Conservation (phyloP, 2,113 vertebrate genomes). For the Corvus hawaiiensis region DNA sequence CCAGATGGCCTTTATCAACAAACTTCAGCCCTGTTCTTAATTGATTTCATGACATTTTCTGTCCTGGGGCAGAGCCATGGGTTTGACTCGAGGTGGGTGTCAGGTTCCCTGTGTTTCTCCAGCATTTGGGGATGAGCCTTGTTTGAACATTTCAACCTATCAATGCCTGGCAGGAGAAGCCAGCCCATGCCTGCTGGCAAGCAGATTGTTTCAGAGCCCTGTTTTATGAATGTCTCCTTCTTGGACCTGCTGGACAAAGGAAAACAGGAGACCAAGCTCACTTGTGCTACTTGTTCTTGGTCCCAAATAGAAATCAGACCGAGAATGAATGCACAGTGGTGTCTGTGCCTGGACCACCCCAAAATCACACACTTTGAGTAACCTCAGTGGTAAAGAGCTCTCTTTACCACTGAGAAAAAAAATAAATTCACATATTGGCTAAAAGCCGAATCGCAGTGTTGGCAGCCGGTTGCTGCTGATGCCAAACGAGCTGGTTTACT, state of each 20-base stretch:
- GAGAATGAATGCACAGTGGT: accelerated
- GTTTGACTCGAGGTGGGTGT: not conserved
- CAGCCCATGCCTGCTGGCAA: not conserved
- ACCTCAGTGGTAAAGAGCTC: not conserved
- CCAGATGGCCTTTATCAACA: not conserved
- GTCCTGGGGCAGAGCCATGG: not conserved
- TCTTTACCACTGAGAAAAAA: not conserved
- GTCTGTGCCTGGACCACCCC: not conserved
- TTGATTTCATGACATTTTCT: not conserved
- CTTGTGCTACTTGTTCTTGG: not conserved
- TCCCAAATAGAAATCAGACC: not conserved
- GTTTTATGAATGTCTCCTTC: not conserved
- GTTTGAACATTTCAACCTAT: not conserved
- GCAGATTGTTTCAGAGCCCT: not conserved
- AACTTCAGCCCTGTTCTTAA: not conserved
- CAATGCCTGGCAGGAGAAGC: not conserved
- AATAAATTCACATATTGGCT: not conserved
- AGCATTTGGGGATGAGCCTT: not conserved
- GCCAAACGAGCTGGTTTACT: not conserved
- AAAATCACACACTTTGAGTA: not conserved
- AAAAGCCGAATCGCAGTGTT: not conserved
- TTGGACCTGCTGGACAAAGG: not conserved
- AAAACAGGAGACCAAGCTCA: not conserved
- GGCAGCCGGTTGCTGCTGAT: not conserved
- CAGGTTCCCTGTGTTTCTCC: not conserved